Percentiles rank a stretch among this genome's conserved stretches.
phyloP scores from a whole-genome alignment of 2,113 vertebrate genomes.

The Tyto alba region DNA sequence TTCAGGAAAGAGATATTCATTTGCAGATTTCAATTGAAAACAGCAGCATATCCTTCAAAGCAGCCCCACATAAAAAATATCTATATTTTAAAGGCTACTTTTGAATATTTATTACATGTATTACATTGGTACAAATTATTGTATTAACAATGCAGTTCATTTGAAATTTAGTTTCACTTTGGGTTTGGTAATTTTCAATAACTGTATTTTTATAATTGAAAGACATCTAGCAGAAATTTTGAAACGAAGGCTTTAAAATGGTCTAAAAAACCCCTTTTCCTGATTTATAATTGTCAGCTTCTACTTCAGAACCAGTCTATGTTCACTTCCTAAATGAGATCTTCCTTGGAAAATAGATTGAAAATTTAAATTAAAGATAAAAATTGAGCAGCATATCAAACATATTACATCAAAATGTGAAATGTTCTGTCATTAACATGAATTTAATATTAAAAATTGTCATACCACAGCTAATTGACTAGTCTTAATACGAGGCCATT shows the following conservation, averaged over 20 bases:
- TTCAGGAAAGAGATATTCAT: background rate
- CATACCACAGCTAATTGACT: background rate
- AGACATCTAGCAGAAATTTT: background rate
- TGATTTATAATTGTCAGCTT: background rate
- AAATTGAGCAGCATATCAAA: background rate
- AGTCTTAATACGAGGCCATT: background rate
- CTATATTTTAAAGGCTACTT: background rate
- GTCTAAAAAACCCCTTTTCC: fast-evolving
- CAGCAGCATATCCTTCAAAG: background rate
- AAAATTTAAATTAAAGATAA: background rate
- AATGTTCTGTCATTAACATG: background rate
- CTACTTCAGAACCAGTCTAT: background rate
- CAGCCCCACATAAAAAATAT: background rate
- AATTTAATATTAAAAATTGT: background rate
- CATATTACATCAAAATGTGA: background rate
- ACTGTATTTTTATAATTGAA: background rate
- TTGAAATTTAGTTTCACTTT: no score
- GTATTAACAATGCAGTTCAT: no score
- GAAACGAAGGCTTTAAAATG: background rate
- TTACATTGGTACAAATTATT: background rate
- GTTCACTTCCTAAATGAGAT: background rate
- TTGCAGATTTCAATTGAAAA: background rate
- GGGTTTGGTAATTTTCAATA: background rate
- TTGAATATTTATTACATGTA: background rate
- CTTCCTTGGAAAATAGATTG: background rate